Evolutionary conservation across 2,113 vertebrate species (phyloP).

Genomic region (Ageneiosus marmoratus): DNA sequence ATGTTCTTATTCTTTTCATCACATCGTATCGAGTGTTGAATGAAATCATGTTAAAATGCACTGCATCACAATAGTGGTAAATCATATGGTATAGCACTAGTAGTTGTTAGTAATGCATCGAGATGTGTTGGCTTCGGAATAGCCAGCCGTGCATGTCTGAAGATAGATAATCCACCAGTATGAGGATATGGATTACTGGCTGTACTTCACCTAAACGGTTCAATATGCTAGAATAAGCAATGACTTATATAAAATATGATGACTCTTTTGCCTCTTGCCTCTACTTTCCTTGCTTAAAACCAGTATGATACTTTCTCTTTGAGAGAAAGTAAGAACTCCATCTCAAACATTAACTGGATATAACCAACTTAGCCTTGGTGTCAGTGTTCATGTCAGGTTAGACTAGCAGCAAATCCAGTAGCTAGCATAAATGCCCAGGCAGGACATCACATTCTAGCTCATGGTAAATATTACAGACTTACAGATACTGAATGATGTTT

Average conservation of each 20-base stretch:
- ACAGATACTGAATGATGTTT: not conserved
- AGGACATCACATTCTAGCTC: not conserved
- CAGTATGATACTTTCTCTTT: too few relatives aligned
- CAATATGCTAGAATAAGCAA: not conserved
- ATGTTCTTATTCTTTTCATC: too few relatives aligned
- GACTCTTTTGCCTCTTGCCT: not conserved
- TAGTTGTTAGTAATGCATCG: too few relatives aligned
- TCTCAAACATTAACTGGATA: not conserved
- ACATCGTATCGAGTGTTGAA: too few relatives aligned
- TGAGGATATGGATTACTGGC: not conserved
- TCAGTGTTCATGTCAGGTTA: not conserved
- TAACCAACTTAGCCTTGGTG: too few relatives aligned
- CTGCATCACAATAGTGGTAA: too few relatives aligned
- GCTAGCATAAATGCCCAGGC: not conserved
- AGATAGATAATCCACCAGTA: not conserved
- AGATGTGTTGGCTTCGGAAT: too few relatives aligned
- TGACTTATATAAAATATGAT: not conserved
- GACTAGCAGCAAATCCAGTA: not conserved
- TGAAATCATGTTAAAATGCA: too few relatives aligned
- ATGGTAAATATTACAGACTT: not conserved
- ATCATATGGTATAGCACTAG: too few relatives aligned
- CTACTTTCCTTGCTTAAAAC: too few relatives aligned
- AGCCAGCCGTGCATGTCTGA: not conserved
- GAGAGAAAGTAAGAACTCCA: not conserved
- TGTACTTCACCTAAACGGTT: not conserved